Base-by-base conservation (phyloP, 2,113 vertebrate species). In the Octodon degus region DNA sequence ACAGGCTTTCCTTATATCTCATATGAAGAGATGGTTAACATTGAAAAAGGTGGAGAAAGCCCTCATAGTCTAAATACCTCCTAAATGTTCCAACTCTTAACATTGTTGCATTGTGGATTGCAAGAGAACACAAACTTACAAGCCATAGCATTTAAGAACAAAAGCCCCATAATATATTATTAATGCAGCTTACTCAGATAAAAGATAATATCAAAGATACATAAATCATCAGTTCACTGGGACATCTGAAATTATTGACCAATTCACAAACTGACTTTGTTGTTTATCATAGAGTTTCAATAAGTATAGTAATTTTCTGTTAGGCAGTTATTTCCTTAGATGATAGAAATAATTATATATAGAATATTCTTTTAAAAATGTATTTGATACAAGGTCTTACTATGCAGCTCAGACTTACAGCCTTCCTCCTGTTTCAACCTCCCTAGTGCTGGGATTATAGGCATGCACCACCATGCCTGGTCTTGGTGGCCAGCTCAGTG, bases 311-410 rank as follows among this genome's bases (percentile, higher is more conserved):
- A 92, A 96, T 19, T 25, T 93, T 20, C 22, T 58, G 25, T 70
- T 82, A 17, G 7, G 20, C 89, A 11, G 27, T 63, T 17, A 40
- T 90, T 94, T 82, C 30, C 37, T 86, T 65, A 93, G 37, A 90
- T 60, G 19, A 79, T 40, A 91, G 20, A 82, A 32, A 79, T 60
- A 74, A 70, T 12, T 91, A 80, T 82, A 27, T 83, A 93, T 86
- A 13, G 62, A 79, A 94, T n/a, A 95, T 58, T 93, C 60, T 95
- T 95, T 19, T 58, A 14, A 55, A 58, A 58, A 58, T 58, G 55
- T 19, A 19, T 58, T 58, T 58, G 55, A 16, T 58, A 58, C 55
- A 58, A 58, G 3, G 17, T 58, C 55, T 58, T 58, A 19, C 16
- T 58, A 5, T 58, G 55, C 16, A 58, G 55, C 55, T 58, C 55